Evolutionary conservation across 2,113 vertebrate species (phyloP).

Genomic region (Hypomesus transpacificus): DNA sequence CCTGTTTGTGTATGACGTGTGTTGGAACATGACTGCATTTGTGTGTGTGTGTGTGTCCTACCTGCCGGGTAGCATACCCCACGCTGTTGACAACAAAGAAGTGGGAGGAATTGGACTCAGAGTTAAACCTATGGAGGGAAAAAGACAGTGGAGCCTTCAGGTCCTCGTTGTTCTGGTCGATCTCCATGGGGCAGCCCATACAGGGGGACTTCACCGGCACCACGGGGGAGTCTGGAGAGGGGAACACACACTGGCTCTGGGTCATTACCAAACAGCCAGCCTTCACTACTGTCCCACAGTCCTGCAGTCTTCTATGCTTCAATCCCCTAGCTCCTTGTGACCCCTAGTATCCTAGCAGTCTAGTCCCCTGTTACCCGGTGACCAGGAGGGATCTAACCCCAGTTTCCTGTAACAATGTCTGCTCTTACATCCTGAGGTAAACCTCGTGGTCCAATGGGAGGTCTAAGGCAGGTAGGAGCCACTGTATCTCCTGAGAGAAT

Average conservation of each 20-base stretch:
- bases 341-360: too few species aligned
- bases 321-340: too few species aligned
- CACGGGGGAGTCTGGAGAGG: constrained; percentile 44
- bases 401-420: too few species aligned
- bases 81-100: constrained; percentile 72
- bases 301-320: too few species aligned
- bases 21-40: too few species aligned
- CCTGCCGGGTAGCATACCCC: constrained; percentile 75
- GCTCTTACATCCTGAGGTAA: too few species aligned
- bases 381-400: too few species aligned
- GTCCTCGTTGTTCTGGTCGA: constrained; percentile 56
- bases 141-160: constrained; percentile 67
- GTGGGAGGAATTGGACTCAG: constrained; percentile 38
- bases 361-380: too few species aligned
- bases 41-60: constrained; percentile 37
- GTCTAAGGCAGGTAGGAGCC: too few species aligned
- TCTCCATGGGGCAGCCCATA: constrained; percentile 71
- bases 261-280: neutral
- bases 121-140: constrained; percentile 74
- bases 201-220: constrained; percentile 37
- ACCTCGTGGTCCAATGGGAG: too few species aligned
- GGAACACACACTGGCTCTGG: constrained; percentile 26
- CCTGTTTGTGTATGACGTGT: too few species aligned
- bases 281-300: neutral
- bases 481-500: too few species aligned